Evolutionary conservation across 1,140 invertebrate genomes (phyloP).

Genomic region (Oreohelix idahoensis): DNA sequence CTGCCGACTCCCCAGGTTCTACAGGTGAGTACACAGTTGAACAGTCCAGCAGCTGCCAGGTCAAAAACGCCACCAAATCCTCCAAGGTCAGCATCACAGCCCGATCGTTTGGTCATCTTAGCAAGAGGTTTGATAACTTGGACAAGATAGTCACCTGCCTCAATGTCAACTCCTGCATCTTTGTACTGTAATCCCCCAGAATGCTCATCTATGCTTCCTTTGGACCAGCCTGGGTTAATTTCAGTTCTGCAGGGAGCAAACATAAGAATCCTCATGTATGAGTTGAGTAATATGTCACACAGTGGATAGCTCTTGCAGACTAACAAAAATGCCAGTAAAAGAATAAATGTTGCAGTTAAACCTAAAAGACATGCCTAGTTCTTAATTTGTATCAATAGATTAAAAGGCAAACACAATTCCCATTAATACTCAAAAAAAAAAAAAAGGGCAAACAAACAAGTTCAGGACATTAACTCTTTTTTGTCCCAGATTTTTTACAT

Average conservation of each 20-base stretch:
- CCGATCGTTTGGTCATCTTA: constrained; percentile 75
- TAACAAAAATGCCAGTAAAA: too few relatives aligned
- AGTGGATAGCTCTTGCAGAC: too few relatives aligned
- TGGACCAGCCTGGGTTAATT: too few relatives aligned
- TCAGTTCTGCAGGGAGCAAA: constrained; percentile 6
- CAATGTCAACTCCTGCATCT: constrained; percentile 93
- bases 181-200: constrained; percentile 78
- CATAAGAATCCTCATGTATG: neutral
- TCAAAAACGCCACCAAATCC: constrained; percentile 96
- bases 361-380: too few relatives aligned
- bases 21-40: constrained; percentile 90
- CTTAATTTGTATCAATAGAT: too few relatives aligned
- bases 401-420: too few relatives aligned
- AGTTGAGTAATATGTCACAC: too few relatives aligned
- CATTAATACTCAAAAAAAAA: too few relatives aligned
- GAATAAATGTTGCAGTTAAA: too few relatives aligned
- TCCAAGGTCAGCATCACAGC: constrained; percentile 85
- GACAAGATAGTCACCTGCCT: constrained; percentile 89
- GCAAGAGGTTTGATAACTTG: constrained; percentile 85
- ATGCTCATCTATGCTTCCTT: neutral
- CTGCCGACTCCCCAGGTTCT: constrained; percentile 95
- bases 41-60: constrained; percentile 77
- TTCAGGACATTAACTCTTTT: too few relatives aligned
- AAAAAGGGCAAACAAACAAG: too few relatives aligned
- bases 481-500: too few relatives aligned